Percentiles rank a stretch among this genome's conserved stretches.
Evolutionary conservation across 2,888 invertebrate species (phyloP).

Genomic region (Metopia argyrocephala): DNA sequence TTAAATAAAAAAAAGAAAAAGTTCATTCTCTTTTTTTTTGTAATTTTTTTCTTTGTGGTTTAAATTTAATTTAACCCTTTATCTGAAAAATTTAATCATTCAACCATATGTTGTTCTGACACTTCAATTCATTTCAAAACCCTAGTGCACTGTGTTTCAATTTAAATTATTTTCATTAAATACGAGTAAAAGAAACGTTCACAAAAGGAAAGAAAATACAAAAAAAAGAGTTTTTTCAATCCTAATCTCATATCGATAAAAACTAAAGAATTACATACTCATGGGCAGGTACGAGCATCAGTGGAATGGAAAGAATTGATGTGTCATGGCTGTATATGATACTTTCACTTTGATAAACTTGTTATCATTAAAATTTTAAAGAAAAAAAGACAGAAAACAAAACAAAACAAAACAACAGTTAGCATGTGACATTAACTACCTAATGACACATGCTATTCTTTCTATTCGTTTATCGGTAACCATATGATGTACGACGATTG

Average conservation of each 20-base stretch:
- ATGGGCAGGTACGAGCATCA: neutral
- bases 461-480: conserved; percentile 11
- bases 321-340: conserved; percentile 42
- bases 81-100: conserved; percentile 56
- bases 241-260: neutral
- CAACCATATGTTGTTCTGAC: conserved; percentile 62
- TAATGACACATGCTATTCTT: conserved; percentile 63
- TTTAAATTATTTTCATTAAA: conserved; percentile 43
- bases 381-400: conserved; percentile 1
- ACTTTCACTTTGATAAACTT: conserved; percentile 68
- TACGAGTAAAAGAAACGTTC: too few species aligned
- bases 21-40: neutral
- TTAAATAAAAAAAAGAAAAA: neutral
- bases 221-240: neutral
- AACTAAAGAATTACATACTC: neutral
- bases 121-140: conserved; percentile 21
- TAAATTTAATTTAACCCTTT: conserved; percentile 52
- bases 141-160: neutral
- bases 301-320: neutral
- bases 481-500: too few species aligned
- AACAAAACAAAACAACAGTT: conserved; percentile 44
- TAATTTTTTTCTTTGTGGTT: conserved; percentile 28
- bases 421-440: conserved; percentile 57
- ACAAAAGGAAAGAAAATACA: neutral
- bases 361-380: conserved; percentile 60